Evolutionary conservation across 2,888 invertebrate species (phyloP).

Genomic region (Drosophila kambysellisi): DNA sequence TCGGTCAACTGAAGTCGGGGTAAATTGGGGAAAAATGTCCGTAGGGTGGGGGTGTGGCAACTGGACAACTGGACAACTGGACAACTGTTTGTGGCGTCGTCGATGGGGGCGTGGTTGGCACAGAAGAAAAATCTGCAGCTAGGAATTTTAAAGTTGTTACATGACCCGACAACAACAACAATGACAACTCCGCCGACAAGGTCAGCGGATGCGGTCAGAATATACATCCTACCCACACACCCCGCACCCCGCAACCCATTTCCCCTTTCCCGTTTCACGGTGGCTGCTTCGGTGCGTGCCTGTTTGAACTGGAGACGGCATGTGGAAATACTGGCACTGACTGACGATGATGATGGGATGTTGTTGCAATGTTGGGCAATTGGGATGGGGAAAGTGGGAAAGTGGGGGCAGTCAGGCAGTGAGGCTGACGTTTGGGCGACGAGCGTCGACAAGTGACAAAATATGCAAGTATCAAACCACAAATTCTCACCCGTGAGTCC

Average conservation of each 20-base stretch:
- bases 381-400: background rate
- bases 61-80: constrained; percentile 41
- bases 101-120: constrained; percentile 13
- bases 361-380: constrained; percentile 12
- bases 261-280: background rate
- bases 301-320: constrained; percentile 15
- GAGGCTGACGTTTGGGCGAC: constrained; percentile 14
- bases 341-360: constrained; percentile 25
- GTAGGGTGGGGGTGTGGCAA: background rate
- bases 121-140: constrained; percentile 55
- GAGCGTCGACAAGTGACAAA: constrained; percentile 70
- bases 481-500: constrained; percentile 81
- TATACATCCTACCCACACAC: background rate
- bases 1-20: constrained; percentile 65
- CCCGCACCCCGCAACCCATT: background rate
- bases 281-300: constrained; percentile 22
- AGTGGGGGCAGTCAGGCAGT: background rate
- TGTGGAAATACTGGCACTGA: constrained; percentile 42
- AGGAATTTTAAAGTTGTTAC: constrained; percentile 65
- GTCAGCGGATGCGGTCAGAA: constrained; percentile 66
- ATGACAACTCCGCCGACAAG: constrained; percentile 54
- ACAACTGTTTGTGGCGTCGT: constrained; percentile 39
- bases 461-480: constrained; percentile 80
- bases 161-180: constrained; percentile 42
- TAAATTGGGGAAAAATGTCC: constrained; percentile 1